phyloP scores from a whole-genome alignment of 2,797 vertebrate genomes.

The Myotis planiceps region DNA sequence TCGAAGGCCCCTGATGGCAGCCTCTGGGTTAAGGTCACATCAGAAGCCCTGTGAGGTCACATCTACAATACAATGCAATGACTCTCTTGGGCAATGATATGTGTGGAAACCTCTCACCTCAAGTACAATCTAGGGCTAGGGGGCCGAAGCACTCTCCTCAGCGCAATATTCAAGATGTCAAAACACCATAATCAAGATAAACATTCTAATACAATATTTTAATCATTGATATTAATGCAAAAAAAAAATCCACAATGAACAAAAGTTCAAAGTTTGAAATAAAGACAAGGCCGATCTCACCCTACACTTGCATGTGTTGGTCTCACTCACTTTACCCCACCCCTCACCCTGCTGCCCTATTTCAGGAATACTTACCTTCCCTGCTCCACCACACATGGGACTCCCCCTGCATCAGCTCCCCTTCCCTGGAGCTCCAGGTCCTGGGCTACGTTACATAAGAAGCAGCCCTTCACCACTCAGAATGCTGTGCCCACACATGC shows the following conservation, averaged over 20 bases:
- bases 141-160: background rate
- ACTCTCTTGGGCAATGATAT: background rate
- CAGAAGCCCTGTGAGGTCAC: background rate
- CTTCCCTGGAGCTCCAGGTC: background rate
- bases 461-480: background rate
- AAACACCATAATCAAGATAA: background rate
- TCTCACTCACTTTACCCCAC: background rate
- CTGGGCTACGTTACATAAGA: background rate
- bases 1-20: background rate
- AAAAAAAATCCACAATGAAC: background rate
- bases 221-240: background rate
- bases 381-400: background rate
- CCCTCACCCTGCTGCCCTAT: too few species aligned
- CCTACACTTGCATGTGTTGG: accelerated
- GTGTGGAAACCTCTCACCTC: background rate
- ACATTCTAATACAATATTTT: background rate
- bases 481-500: background rate
- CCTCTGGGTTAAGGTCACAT: background rate
- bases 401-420: background rate
- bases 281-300: background rate
- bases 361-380: background rate
- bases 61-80: background rate
- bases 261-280: background rate
- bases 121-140: background rate
- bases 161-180: background rate